These are phyloP conservation scores for Drosophila histrio DNA, from an alignment of 2,888 invertebrate species.

Conservation along the genomic window DNA sequence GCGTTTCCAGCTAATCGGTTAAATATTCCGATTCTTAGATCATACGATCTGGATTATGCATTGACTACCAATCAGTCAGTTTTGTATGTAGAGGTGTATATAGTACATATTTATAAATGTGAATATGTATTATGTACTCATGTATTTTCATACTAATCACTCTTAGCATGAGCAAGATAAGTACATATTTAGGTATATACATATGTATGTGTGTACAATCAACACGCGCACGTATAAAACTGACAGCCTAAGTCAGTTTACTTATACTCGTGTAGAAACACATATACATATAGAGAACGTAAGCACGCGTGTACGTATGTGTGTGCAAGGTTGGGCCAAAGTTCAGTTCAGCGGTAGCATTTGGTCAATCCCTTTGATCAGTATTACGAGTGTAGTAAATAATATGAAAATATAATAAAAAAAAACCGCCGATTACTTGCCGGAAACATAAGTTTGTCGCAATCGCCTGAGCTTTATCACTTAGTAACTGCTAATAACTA, in stretches of 20 bases:
- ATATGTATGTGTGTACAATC: conserved; percentile 1
- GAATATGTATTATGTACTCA: not conserved
- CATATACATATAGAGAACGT: not conserved
- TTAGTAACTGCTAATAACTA: conserved; percentile 2
- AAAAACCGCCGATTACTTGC: conserved; percentile 42
- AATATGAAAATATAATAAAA: conserved; percentile 20
- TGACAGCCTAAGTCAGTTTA: conserved; percentile 11
- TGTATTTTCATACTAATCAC: not conserved
- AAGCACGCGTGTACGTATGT: not conserved
- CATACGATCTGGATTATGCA: not conserved
- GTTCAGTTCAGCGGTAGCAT: conserved; percentile 39
- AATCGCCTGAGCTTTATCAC: conserved; percentile 3
- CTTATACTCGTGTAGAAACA: not conserved
- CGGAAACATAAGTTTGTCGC: conserved; percentile 40
- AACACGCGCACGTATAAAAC: conserved; percentile 8
- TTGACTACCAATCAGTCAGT: not conserved
- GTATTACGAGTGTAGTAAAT: conserved; percentile 14
- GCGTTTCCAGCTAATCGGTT: not conserved
- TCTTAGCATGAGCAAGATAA: conserved; percentile 1
- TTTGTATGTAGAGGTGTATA: not conserved
- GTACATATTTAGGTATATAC: not conserved
- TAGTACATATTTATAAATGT: no score
- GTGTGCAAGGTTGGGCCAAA: conserved; percentile 39
- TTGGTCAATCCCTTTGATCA: conserved; percentile 27
- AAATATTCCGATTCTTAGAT: not conserved